Evolutionary conservation across 2,888 invertebrate species (phyloP).

Genomic region (Amblyteles armatorius): DNA sequence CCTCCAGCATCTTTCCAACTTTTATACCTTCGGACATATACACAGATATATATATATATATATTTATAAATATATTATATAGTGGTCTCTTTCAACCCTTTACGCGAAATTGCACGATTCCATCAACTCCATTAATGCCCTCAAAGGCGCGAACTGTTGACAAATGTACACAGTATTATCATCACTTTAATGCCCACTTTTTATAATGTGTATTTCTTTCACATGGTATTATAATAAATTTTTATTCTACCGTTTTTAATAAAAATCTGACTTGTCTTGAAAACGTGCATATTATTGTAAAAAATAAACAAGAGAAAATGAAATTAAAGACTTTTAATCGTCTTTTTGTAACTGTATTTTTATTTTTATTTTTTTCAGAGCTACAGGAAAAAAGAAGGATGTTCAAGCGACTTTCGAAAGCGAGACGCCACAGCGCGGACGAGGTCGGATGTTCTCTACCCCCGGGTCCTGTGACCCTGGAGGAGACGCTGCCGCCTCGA

Average conservation of each 20-base stretch:
- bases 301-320: too few relatives aligned
- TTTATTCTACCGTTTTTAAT: neutral
- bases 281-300: too few relatives aligned
- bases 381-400: slow-evolving; percentile 70
- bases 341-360: neutral
- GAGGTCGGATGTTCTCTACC: slow-evolving; percentile 85
- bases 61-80: slow-evolving; percentile 13
- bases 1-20: slow-evolving; percentile 33
- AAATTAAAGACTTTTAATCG: neutral
- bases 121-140: slow-evolving; percentile 6
- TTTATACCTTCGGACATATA: slow-evolving; percentile 15
- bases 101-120: slow-evolving; percentile 11
- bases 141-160: neutral
- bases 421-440: slow-evolving; percentile 88
- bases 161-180: neutral
- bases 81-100: slow-evolving; percentile 4
- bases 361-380: slow-evolving; percentile 59
- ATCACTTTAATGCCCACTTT: neutral
- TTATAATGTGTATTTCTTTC: neutral
- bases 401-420: slow-evolving; percentile 88
- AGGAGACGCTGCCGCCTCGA: slow-evolving; percentile 73
- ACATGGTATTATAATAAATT: neutral
- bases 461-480: slow-evolving; percentile 74
- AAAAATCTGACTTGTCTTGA: neutral
- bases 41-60: neutral